phyloP scores from a whole-genome alignment of 2,113 vertebrate species.

The Bos taurus region ARS-UCD2.0 NC_037336.1:49435501-49436000 shows the following conservation, averaged over 20 bases:
- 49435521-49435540: neutral
- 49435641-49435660: neutral
- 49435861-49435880: neutral
- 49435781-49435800: neutral
- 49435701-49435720: neutral
- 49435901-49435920: neutral
- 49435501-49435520: neutral
- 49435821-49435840: neutral
- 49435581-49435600: neutral
- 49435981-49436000: neutral
- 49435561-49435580: neutral
- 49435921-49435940: neutral
- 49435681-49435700: neutral
- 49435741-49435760: neutral
- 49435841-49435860: neutral
- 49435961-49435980: neutral
- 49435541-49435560: neutral
- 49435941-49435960: slow-evolving; percentile 31
- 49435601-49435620: neutral
- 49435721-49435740: neutral
- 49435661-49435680: neutral
- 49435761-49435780: neutral
- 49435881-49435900: neutral
- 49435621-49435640: neutral
- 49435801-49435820: neutral